phyloP scores from a whole-genome alignment of 2,888 invertebrate genomes.

The Syritta pipiens region DNA sequence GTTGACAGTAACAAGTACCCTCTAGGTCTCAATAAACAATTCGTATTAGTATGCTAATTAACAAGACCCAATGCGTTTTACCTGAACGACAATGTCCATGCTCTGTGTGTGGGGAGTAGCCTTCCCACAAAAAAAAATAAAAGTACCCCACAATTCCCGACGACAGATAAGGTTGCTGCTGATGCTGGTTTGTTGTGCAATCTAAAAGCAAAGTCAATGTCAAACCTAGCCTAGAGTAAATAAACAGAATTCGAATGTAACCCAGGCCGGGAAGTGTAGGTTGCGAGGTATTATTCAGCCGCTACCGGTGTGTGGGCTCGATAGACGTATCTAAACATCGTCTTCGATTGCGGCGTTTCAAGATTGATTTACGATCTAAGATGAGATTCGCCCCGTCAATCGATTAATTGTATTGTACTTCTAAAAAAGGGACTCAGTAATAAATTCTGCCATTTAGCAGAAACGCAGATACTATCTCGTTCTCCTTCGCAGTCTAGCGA shows the following conservation, averaged over 20 bases:
- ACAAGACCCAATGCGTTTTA: background rate
- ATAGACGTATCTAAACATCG: slow-evolving; percentile 17
- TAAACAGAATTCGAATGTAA: slow-evolving; percentile 23
- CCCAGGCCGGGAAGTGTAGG: slow-evolving; percentile 35
- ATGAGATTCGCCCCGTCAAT: slow-evolving; percentile 7
- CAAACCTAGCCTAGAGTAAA: slow-evolving; percentile 22
- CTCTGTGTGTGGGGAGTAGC: slow-evolving; percentile 8
- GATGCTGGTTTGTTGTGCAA: slow-evolving; percentile 30
- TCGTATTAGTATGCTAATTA: background rate
- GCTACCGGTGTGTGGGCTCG: slow-evolving; percentile 33
- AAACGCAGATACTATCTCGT: slow-evolving; percentile 9
- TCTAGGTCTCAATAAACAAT: background rate
- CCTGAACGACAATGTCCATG: background rate
- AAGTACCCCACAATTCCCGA: slow-evolving; percentile 4
- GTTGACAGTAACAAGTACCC: slow-evolving; percentile 45
- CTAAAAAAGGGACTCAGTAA: slow-evolving; percentile 32
- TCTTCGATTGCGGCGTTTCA: slow-evolving; percentile 38
- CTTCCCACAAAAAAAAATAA: slow-evolving; percentile 17
- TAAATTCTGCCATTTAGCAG: slow-evolving; percentile 23
- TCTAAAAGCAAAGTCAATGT: slow-evolving; percentile 41
- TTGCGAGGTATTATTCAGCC: slow-evolving; percentile 43
- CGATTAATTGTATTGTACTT: slow-evolving; percentile 25
- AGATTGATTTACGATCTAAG: slow-evolving; percentile 54
- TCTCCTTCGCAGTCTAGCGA: too few relatives aligned
- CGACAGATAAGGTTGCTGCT: slow-evolving; percentile 9